Conservation (phyloP, 1,140 invertebrate genomes). For the Neodiprion pinetum region DNA sequence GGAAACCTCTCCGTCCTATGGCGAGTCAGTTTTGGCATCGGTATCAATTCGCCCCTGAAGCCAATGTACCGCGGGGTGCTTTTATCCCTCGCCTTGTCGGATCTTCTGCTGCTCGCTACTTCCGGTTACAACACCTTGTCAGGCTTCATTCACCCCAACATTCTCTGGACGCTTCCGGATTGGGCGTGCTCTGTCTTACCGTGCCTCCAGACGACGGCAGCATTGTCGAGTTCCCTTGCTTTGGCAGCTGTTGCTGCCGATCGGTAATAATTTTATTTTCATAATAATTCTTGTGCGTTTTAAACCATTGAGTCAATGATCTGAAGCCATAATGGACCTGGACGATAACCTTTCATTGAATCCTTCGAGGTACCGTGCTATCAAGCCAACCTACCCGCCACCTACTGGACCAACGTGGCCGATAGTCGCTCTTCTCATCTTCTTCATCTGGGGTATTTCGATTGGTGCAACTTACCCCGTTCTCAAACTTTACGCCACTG, state of each 20-base stretch:
- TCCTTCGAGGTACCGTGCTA: slow-evolving; percentile 33
- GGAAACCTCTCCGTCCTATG: slow-evolving; percentile 36
- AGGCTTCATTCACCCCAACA: slow-evolving; percentile 17
- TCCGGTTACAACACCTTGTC: slow-evolving; percentile 35
- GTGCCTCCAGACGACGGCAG: slow-evolving; percentile 58
- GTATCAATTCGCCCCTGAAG: slow-evolving; percentile 31
- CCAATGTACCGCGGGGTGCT: slow-evolving; percentile 36
- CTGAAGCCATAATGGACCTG: slow-evolving; percentile 44
- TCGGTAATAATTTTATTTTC: slow-evolving; percentile 46
- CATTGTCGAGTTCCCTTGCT: slow-evolving; percentile 60
- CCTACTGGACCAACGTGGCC: slow-evolving; percentile 33
- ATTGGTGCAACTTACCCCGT: slow-evolving; percentile 40
- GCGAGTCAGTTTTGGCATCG: slow-evolving; percentile 27
- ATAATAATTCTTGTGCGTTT: neutral
- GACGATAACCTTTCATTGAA: slow-evolving; percentile 27
- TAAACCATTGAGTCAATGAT: neutral
- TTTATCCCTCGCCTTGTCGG: slow-evolving; percentile 37
- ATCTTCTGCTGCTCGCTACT: slow-evolving; percentile 33
- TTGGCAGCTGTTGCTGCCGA: slow-evolving; percentile 65
- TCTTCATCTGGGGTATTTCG: slow-evolving; percentile 36
- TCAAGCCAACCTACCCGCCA: slow-evolving; percentile 36
- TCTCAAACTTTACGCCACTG: slow-evolving; percentile 36
- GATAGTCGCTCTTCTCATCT: slow-evolving; percentile 31
- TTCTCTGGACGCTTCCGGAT: slow-evolving; percentile 37
- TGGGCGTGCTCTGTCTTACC: slow-evolving; percentile 58